A percentile compares a stretch with the other conserved stretches of the same genome.
phyloP scores from a whole-genome alignment of 2,888 invertebrate species.

The Apoderus coryli region DNA sequence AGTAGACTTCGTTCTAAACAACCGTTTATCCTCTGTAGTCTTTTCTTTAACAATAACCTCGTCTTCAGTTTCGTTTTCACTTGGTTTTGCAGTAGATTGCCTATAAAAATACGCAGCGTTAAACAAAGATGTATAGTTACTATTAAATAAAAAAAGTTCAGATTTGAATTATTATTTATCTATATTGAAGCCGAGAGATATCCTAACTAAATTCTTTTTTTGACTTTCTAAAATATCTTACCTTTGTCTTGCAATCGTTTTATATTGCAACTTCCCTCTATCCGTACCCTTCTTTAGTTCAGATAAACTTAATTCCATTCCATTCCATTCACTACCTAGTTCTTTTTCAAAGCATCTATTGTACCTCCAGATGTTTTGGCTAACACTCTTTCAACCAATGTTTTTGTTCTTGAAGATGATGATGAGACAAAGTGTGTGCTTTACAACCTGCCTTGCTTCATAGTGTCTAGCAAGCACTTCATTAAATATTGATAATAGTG shows the following conservation, averaged over 20 bases:
- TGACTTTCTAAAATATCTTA: too few species aligned
- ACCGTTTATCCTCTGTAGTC: conserved; percentile 20
- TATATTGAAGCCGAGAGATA: too few species aligned
- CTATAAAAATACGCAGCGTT: too few species aligned
- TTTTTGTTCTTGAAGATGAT: too few species aligned
- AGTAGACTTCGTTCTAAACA: conserved; percentile 29
- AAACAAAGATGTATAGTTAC: too few species aligned
- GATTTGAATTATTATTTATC: too few species aligned
- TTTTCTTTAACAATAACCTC: conserved; percentile 22
- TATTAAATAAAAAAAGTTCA: too few species aligned
- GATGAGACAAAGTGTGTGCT: too few species aligned
- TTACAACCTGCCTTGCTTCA: too few species aligned
- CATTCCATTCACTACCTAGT: conserved; percentile 36
- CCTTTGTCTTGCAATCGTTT: conserved; percentile 28
- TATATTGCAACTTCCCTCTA: conserved; percentile 33
- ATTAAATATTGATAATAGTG: too few species aligned
- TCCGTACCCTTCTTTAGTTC: conserved; percentile 26
- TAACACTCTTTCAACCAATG: conserved; percentile 61
- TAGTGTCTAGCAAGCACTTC: too few species aligned
- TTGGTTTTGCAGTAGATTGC: conserved; percentile 21
- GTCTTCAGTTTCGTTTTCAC: conserved; percentile 18
- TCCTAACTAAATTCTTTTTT: too few species aligned
- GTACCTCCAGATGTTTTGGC: conserved; percentile 27
- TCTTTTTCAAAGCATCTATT: conserved; percentile 21
- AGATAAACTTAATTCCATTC: conserved; percentile 36